Conservation (phyloP, 2,113 vertebrate genomes). For the Myxocyprinus asiaticus region DNA sequence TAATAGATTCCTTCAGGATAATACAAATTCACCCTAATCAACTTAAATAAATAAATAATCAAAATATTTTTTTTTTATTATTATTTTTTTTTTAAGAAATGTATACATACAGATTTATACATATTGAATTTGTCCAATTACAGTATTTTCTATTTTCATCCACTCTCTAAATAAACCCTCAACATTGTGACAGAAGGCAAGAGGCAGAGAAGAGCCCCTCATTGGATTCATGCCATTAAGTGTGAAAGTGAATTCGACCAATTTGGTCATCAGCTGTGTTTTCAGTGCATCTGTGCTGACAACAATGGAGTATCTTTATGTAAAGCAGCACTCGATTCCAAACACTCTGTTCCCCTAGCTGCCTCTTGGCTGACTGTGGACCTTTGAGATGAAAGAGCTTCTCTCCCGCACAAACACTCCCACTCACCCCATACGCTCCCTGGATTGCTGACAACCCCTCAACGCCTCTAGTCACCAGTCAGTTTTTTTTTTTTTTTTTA, state of each 20-base stretch:
- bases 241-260: not conserved
- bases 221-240: slow-evolving; percentile 3
- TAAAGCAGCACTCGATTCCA: not conserved
- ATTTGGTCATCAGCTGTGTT: slow-evolving; percentile 36
- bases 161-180: not conserved
- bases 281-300: slow-evolving; percentile 27
- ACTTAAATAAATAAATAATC: too few species aligned
- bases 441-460: not conserved
- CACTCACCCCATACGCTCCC: slow-evolving; percentile 30
- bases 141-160: not conserved
- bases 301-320: slow-evolving; percentile 24
- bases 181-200: not conserved
- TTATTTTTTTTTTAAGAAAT: too few species aligned
- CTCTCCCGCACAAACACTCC: slow-evolving; percentile 28
- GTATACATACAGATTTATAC: too few species aligned
- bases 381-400: slow-evolving; percentile 36
- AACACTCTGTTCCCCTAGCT: not conserved
- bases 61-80: too few species aligned
- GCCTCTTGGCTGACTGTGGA: slow-evolving; percentile 1
- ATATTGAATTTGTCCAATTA: too few species aligned
- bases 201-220: not conserved
- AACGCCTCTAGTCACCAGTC: slow-evolving; percentile 7
- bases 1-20: too few species aligned
- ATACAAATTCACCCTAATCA: too few species aligned
- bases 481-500: slow-evolving; percentile 35